Conservation (phyloP, 2,113 vertebrate genomes). For the Rostratula benghalensis region DNA sequence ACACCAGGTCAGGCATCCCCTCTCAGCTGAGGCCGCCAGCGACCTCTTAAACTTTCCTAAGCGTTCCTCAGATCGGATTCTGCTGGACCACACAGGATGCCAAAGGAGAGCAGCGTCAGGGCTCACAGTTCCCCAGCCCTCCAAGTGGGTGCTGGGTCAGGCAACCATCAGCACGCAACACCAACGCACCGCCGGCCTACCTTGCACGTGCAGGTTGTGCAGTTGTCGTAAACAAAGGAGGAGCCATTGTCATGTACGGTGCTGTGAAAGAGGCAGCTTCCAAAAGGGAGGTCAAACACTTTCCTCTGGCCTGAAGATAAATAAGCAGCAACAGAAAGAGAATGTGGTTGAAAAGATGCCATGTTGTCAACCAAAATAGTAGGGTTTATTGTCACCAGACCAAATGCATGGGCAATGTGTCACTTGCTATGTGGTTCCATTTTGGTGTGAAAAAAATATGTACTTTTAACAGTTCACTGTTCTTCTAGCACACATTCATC, state of each 20-base stretch:
- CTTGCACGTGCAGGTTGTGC: slow-evolving; percentile 90
- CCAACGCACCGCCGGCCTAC: slow-evolving; percentile 62
- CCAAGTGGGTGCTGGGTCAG: neutral
- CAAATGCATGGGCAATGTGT: neutral
- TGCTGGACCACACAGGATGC: neutral
- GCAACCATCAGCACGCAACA: neutral
- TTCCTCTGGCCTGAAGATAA: slow-evolving; percentile 90
- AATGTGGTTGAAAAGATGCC: slow-evolving; percentile 16
- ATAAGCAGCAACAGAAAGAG: slow-evolving; percentile 33
- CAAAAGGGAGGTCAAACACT: slow-evolving; percentile 93
- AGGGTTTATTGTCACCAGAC: slow-evolving; percentile 31
- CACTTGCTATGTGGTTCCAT: slow-evolving; percentile 26
- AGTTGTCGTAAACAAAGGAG: slow-evolving; percentile 88
- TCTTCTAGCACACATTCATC: neutral
- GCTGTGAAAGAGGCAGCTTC: slow-evolving; percentile 95
- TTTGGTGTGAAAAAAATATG: neutral
- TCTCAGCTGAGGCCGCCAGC: neutral
- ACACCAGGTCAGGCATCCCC: neutral
- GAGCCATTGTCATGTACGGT: slow-evolving; percentile 92
- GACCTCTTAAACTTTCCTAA: neutral
- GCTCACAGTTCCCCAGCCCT: neutral
- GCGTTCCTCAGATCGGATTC: neutral
- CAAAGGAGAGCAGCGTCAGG: neutral
- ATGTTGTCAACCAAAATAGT: slow-evolving; percentile 17
- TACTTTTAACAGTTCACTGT: slow-evolving; percentile 2